Conservation (phyloP, 1,140 invertebrate species). For the Mya arenaria region DNA sequence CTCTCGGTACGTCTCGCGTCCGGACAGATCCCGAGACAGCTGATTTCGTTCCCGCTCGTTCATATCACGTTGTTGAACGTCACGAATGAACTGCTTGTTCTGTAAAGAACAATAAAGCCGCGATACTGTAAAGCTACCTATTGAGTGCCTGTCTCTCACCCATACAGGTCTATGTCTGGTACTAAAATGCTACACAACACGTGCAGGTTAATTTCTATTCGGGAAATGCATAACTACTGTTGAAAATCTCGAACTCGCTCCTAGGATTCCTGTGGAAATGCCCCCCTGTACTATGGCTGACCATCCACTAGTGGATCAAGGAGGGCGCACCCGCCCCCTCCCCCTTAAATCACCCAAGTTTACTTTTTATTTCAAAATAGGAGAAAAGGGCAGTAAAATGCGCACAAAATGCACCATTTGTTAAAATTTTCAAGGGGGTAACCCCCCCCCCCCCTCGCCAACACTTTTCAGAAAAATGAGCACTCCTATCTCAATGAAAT, state of each 20-base stretch:
- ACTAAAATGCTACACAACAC: neutral
- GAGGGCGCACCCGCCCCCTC: neutral
- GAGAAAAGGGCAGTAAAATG: neutral
- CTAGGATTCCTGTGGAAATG: neutral
- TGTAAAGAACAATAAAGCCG: neutral
- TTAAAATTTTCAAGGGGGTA: neutral
- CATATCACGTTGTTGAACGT: constrained; percentile 12
- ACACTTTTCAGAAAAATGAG: neutral
- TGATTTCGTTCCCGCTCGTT: neutral
- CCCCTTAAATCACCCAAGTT: too few relatives aligned
- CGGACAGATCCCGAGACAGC: neutral
- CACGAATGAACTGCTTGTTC: constrained; percentile 36
- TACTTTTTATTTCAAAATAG: neutral
- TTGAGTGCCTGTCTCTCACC: neutral
- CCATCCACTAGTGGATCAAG: neutral
- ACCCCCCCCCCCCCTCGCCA: neutral
- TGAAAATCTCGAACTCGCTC: neutral
- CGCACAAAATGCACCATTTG: neutral
- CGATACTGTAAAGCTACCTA: neutral
- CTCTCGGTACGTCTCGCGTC: neutral
- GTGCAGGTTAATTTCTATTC: neutral
- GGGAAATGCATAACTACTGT: neutral
- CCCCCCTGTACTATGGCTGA: neutral
- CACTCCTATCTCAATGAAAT: neutral
- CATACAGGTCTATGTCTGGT: neutral